Evolutionary conservation across 2,113 vertebrate genomes (phyloP).

Genomic region (Pyxicephalus adspersus): DNA sequence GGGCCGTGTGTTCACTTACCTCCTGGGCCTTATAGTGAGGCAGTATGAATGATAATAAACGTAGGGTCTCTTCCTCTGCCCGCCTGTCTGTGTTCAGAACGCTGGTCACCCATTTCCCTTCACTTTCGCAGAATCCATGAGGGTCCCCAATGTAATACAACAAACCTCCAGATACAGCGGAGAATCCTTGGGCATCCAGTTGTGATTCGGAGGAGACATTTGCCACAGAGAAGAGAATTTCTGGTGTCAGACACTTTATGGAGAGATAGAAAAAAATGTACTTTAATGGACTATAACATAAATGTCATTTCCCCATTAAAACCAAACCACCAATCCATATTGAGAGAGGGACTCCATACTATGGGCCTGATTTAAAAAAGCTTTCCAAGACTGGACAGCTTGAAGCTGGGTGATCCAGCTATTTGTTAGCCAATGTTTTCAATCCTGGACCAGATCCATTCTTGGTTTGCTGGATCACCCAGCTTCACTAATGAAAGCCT

Average conservation of each 20-base stretch:
- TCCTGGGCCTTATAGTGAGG: not conserved
- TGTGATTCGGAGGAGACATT: not conserved
- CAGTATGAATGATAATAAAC: not conserved
- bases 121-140: not conserved
- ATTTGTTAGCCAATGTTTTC: too few relatives aligned
- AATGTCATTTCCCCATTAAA: too few relatives aligned
- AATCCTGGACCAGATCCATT: too few relatives aligned
- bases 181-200: not conserved
- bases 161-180: conserved; percentile 1
- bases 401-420: too few relatives aligned
- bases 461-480: too few relatives aligned
- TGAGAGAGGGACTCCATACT: too few relatives aligned
- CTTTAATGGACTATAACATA: too few relatives aligned
- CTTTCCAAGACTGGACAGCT: too few relatives aligned
- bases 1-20: not conserved
- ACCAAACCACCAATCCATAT: too few relatives aligned
- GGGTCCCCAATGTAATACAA: conserved; percentile 26
- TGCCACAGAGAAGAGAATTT: not conserved
- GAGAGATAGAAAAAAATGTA: not conserved
- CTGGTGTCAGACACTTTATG: conserved; percentile 10
- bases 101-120: not conserved
- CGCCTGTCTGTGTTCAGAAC: not conserved
- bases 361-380: too few relatives aligned
- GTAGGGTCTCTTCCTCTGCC: not conserved
- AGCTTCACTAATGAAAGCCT: too few relatives aligned